phyloP scores from a whole-genome alignment of 2,797 vertebrate genomes.

The Mareca strepera region DNA sequence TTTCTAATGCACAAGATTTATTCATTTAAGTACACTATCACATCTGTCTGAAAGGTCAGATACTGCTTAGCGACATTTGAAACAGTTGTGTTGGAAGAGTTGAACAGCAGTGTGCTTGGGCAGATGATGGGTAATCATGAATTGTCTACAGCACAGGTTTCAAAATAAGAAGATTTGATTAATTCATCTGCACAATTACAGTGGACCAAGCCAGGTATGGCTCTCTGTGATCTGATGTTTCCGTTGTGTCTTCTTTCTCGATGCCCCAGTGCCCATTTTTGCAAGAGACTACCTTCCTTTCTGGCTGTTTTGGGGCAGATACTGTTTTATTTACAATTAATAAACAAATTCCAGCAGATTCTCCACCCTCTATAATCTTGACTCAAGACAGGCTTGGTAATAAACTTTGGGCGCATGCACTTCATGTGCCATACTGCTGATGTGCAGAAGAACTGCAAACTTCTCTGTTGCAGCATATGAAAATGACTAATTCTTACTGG shows the following conservation, averaged over 20 bases:
- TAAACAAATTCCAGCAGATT: background rate
- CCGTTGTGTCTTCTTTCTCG: background rate
- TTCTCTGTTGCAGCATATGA: background rate
- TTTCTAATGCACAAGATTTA: background rate
- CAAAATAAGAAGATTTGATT: background rate
- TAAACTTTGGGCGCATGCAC: rapidly evolving
- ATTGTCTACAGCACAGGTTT: rapidly evolving
- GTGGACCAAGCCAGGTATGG: rapidly evolving
- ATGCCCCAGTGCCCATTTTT: background rate
- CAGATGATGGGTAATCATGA: background rate
- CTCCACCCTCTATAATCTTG: background rate
- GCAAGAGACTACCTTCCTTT: background rate
- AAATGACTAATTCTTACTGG: background rate
- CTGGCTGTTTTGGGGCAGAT: background rate
- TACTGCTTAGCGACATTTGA: background rate
- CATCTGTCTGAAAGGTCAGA: background rate
- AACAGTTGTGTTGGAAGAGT: background rate
- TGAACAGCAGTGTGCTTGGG: background rate
- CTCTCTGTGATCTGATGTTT: background rate
- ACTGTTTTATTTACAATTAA: background rate
- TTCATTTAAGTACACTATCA: background rate
- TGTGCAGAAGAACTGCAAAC: background rate
- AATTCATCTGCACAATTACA: background rate
- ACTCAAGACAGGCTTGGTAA: background rate
- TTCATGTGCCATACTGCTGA: background rate